phyloP scores from a whole-genome alignment of 2,888 invertebrate genomes.

The Holacanthella duospinosa region DNA sequence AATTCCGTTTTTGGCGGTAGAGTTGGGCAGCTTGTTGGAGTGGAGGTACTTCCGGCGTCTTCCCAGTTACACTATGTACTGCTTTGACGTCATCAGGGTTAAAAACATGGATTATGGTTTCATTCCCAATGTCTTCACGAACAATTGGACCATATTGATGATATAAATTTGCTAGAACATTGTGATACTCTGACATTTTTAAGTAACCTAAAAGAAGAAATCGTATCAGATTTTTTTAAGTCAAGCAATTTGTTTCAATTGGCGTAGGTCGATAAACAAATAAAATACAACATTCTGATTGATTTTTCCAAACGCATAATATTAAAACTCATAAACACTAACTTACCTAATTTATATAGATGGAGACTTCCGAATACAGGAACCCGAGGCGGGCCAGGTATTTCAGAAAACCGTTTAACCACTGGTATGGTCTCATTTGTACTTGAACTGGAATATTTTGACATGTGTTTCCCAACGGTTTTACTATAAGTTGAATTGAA shows the following conservation, averaged over 20 bases:
- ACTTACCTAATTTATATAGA: conserved; percentile 40
- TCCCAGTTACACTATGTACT: conserved; percentile 46
- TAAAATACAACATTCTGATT: no score
- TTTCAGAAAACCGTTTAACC: conserved; percentile 35
- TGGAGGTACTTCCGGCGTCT: conserved; percentile 45
- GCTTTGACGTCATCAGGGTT: conserved; percentile 46
- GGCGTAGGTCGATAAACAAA: no score
- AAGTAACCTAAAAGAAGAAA: conserved; percentile 37
- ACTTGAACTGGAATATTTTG: no score
- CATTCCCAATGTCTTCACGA: conserved; percentile 44
- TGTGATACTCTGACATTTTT: conserved; percentile 41
- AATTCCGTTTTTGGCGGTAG: conserved; percentile 44
- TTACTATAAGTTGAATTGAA: no score
- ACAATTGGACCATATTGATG: conserved; percentile 46
- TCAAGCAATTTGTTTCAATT: conserved; percentile 15
- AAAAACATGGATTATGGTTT: conserved; percentile 45
- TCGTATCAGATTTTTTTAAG: not conserved
- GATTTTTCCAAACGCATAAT: no score
- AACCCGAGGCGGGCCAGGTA: conserved; percentile 40
- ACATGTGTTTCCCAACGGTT: no score
- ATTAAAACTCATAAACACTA: no score
- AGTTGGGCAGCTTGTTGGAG: conserved; percentile 46
- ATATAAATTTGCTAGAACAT: conserved; percentile 42
- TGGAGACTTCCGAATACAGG: conserved; percentile 40
- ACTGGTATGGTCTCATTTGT: no score